Conservation (phyloP, 2,888 invertebrate species). For the Limnephilus auricula region DNA sequence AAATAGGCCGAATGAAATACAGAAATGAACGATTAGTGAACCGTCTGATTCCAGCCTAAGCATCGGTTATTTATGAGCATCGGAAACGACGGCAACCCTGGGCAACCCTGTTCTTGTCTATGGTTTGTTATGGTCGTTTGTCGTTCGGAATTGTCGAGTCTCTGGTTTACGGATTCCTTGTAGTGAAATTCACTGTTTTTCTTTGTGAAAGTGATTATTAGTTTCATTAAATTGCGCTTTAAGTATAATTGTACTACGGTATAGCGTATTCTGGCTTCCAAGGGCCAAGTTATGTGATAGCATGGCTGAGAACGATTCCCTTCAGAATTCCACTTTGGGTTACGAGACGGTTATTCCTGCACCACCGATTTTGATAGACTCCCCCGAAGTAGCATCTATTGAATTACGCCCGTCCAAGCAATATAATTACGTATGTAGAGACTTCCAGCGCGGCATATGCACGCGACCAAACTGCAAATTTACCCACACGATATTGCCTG, state of each 20-base stretch:
- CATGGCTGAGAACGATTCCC: conserved; percentile 16
- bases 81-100: too few relatives aligned
- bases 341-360: conserved; percentile 6
- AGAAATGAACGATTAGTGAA: too few relatives aligned
- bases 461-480: not conserved
- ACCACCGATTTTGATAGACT: not conserved
- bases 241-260: not conserved
- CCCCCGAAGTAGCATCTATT: not conserved
- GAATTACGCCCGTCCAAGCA: conserved; percentile 17
- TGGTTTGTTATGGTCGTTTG: not conserved
- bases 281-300: conserved; percentile 18
- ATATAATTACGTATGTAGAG: not conserved
- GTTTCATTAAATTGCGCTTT: not conserved
- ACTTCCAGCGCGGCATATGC: conserved; percentile 17
- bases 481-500: not conserved
- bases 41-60: too few relatives aligned
- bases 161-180: not conserved
- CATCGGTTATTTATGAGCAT: too few relatives aligned
- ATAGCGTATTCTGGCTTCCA: not conserved
- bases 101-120: not conserved
- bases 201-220: not conserved
- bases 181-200: not conserved
- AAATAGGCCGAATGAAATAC: too few relatives aligned
- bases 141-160: not conserved
- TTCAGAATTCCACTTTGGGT: not conserved